These are phyloP conservation scores for Porites cylindrica DNA, from an alignment of 92 coral and sea anemone genomes.

Conservation along the genomic window DNA sequence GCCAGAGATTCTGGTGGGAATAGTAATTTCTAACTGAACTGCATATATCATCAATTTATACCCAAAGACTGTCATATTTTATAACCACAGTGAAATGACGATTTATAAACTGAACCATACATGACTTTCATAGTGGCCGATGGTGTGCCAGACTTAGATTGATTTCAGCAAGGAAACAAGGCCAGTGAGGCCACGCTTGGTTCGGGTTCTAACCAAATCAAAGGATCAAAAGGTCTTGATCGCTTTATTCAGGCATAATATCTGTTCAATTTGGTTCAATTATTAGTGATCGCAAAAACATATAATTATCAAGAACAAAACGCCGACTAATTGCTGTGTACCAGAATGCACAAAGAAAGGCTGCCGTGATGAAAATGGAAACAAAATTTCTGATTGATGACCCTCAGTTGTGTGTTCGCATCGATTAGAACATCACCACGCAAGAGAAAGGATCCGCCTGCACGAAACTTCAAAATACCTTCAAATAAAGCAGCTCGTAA, in stretches of 20 bases:
- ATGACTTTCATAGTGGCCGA: too few relatives aligned
- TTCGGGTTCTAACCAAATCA: slow-evolving; percentile 13
- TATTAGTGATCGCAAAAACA: slow-evolving; percentile 9
- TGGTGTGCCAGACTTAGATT: background rate
- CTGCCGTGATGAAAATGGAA: slow-evolving; percentile 42
- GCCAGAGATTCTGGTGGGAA: background rate
- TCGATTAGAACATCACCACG: slow-evolving; percentile 72
- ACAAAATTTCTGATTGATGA: slow-evolving; percentile 52
- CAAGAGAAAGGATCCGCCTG: slow-evolving; percentile 50
- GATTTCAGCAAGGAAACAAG: slow-evolving; percentile 22
- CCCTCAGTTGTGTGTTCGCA: slow-evolving; percentile 40
- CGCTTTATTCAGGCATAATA: too few relatives aligned
- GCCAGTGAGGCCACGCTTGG: slow-evolving; percentile 25
- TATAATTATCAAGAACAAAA: slow-evolving; percentile 29
- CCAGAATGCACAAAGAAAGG: slow-evolving; percentile 35
- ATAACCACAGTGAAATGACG: too few relatives aligned
- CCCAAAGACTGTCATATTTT: too few relatives aligned
- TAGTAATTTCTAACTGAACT: background rate
- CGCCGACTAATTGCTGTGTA: slow-evolving; percentile 47
- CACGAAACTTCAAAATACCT: slow-evolving; percentile 22
- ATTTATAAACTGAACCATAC: too few relatives aligned
- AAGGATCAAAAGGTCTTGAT: background rate
- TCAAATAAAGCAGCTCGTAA: slow-evolving; percentile 26
- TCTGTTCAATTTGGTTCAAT: slow-evolving; percentile 12
- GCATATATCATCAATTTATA: background rate